Percentiles rank a stretch among this genome's conserved stretches.
Conservation (phyloP, 2,113 vertebrate genomes). For the Glaucidium brasilianum region DNA sequence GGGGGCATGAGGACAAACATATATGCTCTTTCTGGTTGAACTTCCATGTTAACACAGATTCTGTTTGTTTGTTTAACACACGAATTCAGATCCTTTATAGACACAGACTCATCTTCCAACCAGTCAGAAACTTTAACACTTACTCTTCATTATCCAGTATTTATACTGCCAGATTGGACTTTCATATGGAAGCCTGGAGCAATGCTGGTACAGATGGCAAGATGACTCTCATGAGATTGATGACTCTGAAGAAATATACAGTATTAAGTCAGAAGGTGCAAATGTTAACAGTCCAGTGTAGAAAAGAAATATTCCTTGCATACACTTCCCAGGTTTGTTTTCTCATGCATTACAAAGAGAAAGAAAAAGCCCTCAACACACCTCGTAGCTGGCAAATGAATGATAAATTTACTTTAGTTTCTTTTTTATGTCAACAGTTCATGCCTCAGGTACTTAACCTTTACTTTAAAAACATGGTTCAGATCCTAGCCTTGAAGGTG, state of each 20-base stretch:
- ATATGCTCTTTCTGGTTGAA: constrained; percentile 52
- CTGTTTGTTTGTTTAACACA: constrained; percentile 40
- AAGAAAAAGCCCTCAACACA: constrained; percentile 60
- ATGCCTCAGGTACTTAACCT: constrained; percentile 76
- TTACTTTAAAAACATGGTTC: constrained; percentile 74
- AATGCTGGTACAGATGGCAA: constrained; percentile 74
- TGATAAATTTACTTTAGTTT: constrained; percentile 71
- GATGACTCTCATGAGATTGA: constrained; percentile 77
- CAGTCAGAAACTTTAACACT: constrained; percentile 72
- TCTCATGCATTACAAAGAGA: constrained; percentile 65
- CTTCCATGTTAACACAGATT: constrained; percentile 55
- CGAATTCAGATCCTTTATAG: constrained; percentile 59
- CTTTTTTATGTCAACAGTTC: constrained; percentile 73
- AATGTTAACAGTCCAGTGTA: constrained; percentile 74
- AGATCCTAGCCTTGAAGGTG: constrained; percentile 58
- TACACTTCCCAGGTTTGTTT: constrained; percentile 67
- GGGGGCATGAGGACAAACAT: neutral
- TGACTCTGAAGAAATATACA: constrained; percentile 77
- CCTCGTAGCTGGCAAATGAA: constrained; percentile 56
- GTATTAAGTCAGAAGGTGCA: constrained; percentile 78
- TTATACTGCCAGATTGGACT: constrained; percentile 78
- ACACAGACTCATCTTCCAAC: constrained; percentile 62
- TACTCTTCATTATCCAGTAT: constrained; percentile 75
- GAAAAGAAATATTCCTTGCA: constrained; percentile 72
- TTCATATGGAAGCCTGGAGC: constrained; percentile 78